Conservation (phyloP, 2,797 vertebrate genomes). For the Enteromius unitaeniatus region DNA sequence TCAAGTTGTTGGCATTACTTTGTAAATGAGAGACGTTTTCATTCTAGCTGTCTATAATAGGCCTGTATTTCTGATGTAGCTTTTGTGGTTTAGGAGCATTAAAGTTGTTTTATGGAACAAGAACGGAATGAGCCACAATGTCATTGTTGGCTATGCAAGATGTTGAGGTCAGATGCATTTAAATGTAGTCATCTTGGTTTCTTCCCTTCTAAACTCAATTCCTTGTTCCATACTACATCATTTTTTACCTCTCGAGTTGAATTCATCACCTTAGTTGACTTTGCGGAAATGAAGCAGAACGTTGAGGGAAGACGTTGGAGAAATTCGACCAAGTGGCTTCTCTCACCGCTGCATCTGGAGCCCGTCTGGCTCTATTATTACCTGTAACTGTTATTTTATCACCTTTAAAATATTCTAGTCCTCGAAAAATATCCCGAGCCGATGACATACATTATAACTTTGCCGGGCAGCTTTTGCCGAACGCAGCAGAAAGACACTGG, state of each 20-base stretch:
- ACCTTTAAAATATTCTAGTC: slow-evolving; percentile 50
- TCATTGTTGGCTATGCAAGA: slow-evolving; percentile 21
- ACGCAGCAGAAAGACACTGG: slow-evolving; percentile 45
- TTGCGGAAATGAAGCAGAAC: slow-evolving; percentile 45
- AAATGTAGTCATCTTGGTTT: slow-evolving; percentile 26
- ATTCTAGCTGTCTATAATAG: slow-evolving; percentile 63
- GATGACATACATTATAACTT: slow-evolving; percentile 43
- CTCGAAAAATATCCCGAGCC: slow-evolving; percentile 30
- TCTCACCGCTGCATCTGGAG: slow-evolving; percentile 43
- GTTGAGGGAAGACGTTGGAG: slow-evolving; percentile 29
- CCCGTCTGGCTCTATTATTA: slow-evolving; percentile 45
- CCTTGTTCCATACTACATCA: slow-evolving; percentile 18
- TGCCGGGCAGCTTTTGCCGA: slow-evolving; percentile 27
- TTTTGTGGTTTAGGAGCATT: slow-evolving; percentile 33
- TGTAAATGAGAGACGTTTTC: slow-evolving; percentile 27
- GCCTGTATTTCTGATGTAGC: slow-evolving; percentile 6
- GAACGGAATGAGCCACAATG: slow-evolving; percentile 19
- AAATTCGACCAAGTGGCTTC: slow-evolving; percentile 39
- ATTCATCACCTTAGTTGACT: slow-evolving; percentile 49
- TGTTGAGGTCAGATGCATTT: slow-evolving; percentile 24
- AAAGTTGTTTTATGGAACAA: slow-evolving; percentile 42
- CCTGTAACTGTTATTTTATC: slow-evolving; percentile 50
- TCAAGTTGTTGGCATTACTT: not conserved
- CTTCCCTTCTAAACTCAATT: slow-evolving; percentile 24
- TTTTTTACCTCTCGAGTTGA: slow-evolving; percentile 34